Conservation (phyloP, 2,797 vertebrate genomes). For the Mormyrus proboscirostris region DNA sequence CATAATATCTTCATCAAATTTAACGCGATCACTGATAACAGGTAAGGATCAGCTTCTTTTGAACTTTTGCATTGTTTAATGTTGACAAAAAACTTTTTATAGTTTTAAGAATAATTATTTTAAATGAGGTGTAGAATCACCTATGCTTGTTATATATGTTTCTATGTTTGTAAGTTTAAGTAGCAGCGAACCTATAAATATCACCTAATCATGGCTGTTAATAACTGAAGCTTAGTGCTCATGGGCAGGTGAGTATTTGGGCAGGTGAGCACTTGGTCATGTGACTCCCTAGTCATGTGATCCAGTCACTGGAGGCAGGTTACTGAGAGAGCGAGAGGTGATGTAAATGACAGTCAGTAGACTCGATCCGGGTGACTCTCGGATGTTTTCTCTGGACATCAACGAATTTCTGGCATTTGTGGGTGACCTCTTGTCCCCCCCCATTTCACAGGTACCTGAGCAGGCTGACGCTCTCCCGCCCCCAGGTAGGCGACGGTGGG, state of each 20-base stretch:
- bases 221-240: background rate
- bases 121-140: background rate
- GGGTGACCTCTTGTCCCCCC: background rate
- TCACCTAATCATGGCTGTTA: background rate
- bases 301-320: background rate
- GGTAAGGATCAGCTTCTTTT: slow-evolving; percentile 44
- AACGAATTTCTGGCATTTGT: background rate
- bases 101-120: background rate
- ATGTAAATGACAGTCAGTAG: background rate
- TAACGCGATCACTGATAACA: slow-evolving; percentile 45
- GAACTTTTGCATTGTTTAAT: background rate
- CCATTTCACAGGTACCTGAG: slow-evolving; percentile 72
- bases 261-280: background rate
- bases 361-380: background rate
- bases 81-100: background rate
- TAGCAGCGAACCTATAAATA: background rate
- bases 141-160: background rate
- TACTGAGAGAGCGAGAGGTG: background rate
- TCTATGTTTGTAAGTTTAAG: background rate
- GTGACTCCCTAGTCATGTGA: background rate
- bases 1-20: slow-evolving; percentile 46
- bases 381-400: background rate
- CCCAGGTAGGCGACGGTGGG: slow-evolving; percentile 82
- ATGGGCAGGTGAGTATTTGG: background rate
- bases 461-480: slow-evolving; percentile 74